Evolutionary conservation across 2,113 vertebrate species (phyloP).

Genomic region (Notechis scutatus): DNA sequence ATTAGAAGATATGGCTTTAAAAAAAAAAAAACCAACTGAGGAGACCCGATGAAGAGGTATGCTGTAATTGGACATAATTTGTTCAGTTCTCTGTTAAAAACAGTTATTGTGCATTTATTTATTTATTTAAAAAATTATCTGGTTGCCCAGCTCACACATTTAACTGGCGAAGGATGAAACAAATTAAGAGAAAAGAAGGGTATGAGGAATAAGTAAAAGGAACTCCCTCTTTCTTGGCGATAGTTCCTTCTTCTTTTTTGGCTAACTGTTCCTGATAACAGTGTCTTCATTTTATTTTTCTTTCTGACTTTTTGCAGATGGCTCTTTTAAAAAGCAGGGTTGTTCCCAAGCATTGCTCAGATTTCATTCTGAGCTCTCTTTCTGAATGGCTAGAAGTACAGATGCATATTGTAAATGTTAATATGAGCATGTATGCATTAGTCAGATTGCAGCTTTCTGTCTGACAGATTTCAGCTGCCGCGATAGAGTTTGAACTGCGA

Average conservation of each 20-base stretch:
- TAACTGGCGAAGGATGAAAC: not conserved
- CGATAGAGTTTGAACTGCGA: not conserved
- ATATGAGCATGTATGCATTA: not conserved
- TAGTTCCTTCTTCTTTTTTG: not conserved
- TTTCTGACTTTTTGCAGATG: not conserved
- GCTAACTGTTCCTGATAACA: not conserved
- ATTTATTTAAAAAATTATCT: not conserved
- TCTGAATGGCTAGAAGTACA: not conserved
- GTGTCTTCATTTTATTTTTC: not conserved
- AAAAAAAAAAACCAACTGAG: not conserved
- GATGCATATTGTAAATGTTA: not conserved
- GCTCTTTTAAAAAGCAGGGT: not conserved
- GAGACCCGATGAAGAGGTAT: not conserved
- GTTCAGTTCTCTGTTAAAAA: not conserved
- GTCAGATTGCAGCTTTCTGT: not conserved
- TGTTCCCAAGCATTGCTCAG: not conserved
- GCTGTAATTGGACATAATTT: not conserved
- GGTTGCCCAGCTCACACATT: not conserved
- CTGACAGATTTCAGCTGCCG: not conserved
- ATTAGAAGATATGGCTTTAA: not conserved
- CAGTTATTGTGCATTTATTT: not conserved
- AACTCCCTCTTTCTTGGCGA: not conserved
- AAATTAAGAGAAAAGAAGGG: not conserved
- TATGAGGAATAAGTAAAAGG: not conserved
- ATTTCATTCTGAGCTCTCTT: not conserved